phyloP scores from a whole-genome alignment of 2,797 vertebrate genomes.

The Sebastes hubbsi region DNA sequence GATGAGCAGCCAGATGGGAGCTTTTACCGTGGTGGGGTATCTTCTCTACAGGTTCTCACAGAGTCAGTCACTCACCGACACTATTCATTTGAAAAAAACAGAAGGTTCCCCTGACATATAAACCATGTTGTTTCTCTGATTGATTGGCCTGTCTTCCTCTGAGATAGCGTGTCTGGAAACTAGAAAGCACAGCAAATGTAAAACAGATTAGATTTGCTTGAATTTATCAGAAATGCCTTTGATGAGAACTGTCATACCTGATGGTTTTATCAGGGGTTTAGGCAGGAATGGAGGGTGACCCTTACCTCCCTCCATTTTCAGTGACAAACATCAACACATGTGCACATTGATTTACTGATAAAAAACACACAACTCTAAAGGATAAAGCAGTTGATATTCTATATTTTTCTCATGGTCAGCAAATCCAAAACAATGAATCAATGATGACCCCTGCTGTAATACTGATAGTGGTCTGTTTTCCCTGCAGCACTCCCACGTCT shows the following conservation, averaged over 20 bases:
- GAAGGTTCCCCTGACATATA: not conserved
- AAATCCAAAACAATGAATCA: not conserved
- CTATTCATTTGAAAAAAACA: not conserved
- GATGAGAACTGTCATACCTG: not conserved
- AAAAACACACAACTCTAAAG: not conserved
- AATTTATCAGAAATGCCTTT: not conserved
- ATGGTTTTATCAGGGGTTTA: not conserved
- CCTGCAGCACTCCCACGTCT: constrained; percentile 70
- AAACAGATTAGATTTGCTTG: not conserved
- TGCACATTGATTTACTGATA: not conserved
- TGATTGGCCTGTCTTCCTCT: too few species aligned
- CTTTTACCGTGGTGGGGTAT: constrained; percentile 71
- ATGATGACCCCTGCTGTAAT: not conserved
- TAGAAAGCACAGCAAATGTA: too few species aligned
- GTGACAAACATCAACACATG: not conserved
- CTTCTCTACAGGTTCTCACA: constrained; percentile 80
- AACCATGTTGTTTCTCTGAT: not conserved
- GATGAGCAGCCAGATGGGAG: constrained; percentile 66
- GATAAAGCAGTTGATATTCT: not conserved
- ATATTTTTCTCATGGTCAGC: not conserved
- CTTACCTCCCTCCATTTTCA: not conserved
- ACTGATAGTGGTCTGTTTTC: not conserved
- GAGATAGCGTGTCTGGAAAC: too few species aligned
- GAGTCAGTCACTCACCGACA: constrained; percentile 60
- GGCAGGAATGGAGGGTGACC: not conserved